Base-by-base conservation (phyloP, 2,113 vertebrate genomes). In the Festucalex cinctus region DNA sequence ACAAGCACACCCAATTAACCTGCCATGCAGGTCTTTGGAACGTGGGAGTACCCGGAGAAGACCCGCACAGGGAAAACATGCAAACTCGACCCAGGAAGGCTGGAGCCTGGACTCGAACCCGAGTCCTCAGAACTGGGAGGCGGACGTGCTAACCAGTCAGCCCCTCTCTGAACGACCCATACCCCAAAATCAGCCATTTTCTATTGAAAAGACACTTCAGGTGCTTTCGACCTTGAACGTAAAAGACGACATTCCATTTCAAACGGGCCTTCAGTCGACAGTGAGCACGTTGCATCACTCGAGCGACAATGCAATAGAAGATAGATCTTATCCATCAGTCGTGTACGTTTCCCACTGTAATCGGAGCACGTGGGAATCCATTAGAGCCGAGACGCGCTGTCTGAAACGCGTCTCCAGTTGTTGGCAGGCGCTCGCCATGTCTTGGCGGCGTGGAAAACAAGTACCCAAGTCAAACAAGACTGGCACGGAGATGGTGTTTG, bases 331-430 rank as follows among this genome's bases (percentile, higher is more conserved):
- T 49, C 46, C 46, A 49, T 20, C n/a, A 22, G 7, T 8, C 48
- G 10, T 16, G 6, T 28, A 56, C 16, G 32, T 32, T 37, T 20
- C 17, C 19, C 20, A 62, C 66, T 62, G 71, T 71, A 73, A 76
- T 71, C 62, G 67, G 82, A 85, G 78, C 77, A 80, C 63, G 69
- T 72, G 76, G 79, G 80, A 88, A 78, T 87, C 69, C 19, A 28
- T 41, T 66, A 79, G 44, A 78, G 81, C 70, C 63, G 71, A 32
- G 13, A 74, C 74, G 73, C 37, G 71, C 76, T 74, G 80, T 75
- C 73, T 82, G 82, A 85, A 81, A 83, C 84, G 81, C 67, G 51
- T 77, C 71, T 70, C 77, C 66, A 66, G 75, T 70, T 71, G 41
- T 63, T 83, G 79, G 75, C 84, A 84, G 76, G 73, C 69, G 71